These are phyloP conservation scores for Cotesia congregata DNA, from an alignment of 2,888 invertebrate species.

Conservation along the genomic window DNA sequence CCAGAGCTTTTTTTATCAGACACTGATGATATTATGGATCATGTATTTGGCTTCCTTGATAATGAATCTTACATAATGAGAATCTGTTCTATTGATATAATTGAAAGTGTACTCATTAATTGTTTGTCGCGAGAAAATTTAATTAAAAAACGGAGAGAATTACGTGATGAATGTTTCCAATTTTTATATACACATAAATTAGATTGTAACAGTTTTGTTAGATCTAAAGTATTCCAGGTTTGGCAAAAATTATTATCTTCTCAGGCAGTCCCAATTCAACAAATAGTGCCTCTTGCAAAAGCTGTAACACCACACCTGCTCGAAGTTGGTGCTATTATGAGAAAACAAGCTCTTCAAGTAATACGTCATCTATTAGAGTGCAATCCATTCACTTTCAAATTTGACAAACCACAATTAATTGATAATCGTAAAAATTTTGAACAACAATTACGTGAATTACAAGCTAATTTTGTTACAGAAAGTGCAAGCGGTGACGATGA, in stretches of 20 bases:
- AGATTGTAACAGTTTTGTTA: slow-evolving; percentile 87
- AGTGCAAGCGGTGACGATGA: slow-evolving; percentile 60
- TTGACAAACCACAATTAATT: slow-evolving; percentile 73
- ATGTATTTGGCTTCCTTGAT: slow-evolving; percentile 46
- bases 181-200: slow-evolving; percentile 86
- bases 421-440: slow-evolving; percentile 75
- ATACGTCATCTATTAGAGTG: slow-evolving; percentile 84
- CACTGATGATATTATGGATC: slow-evolving; percentile 60
- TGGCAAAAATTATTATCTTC: slow-evolving; percentile 86
- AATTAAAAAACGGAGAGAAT: slow-evolving; percentile 76
- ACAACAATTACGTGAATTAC: slow-evolving; percentile 74
- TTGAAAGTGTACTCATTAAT: slow-evolving; percentile 83
- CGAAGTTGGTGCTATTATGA: slow-evolving; percentile 87
- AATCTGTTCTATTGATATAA: slow-evolving; percentile 86
- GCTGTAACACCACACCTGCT: slow-evolving; percentile 80
- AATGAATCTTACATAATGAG: slow-evolving; percentile 75
- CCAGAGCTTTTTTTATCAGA: slow-evolving; percentile 60
- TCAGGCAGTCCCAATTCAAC: slow-evolving; percentile 82
- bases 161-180: slow-evolving; percentile 85
- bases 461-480: slow-evolving; percentile 52
- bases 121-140: slow-evolving; percentile 83
- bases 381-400: slow-evolving; percentile 88
- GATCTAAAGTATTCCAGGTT: slow-evolving; percentile 87
- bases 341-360: slow-evolving; percentile 87
- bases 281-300: slow-evolving; percentile 79